Conservation (phyloP, 2,797 vertebrate species). For the Mycteria americana region DNA sequence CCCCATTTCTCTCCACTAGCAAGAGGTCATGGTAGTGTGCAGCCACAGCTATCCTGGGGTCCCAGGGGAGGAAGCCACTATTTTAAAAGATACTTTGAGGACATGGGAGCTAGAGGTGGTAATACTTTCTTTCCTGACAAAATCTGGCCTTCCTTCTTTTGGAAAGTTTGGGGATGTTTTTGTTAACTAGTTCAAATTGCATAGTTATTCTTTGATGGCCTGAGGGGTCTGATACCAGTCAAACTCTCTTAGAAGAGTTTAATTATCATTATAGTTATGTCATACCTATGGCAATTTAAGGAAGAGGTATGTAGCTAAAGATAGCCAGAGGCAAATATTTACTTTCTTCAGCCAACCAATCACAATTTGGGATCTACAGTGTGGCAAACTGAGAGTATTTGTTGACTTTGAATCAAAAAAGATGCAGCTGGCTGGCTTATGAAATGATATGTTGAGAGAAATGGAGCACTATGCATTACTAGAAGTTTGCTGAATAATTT, state of each 20-base stretch:
- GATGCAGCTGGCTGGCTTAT: background rate
- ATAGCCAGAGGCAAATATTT: background rate
- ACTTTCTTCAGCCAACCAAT: background rate
- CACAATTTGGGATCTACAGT: background rate
- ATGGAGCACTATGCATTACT: background rate
- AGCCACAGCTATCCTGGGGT: background rate
- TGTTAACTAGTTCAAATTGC: background rate
- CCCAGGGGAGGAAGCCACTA: background rate
- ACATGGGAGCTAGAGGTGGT: background rate
- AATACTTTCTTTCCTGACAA: background rate
- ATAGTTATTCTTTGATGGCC: background rate
- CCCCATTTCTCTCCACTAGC: accelerated
- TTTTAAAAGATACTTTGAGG: background rate
- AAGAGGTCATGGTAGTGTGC: background rate
- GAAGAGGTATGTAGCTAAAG: background rate
- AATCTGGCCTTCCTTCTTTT: background rate
- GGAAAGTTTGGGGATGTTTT: background rate
- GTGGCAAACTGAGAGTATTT: background rate
- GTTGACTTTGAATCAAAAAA: background rate
- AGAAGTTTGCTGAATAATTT: background rate
- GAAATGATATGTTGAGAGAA: background rate
- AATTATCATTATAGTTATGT: background rate
- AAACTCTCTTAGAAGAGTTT: background rate
- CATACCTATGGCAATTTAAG: background rate
- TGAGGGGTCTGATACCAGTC: background rate